Base-by-base conservation (phyloP, 2,888 invertebrate genomes). In the Homarus gammarus region DNA sequence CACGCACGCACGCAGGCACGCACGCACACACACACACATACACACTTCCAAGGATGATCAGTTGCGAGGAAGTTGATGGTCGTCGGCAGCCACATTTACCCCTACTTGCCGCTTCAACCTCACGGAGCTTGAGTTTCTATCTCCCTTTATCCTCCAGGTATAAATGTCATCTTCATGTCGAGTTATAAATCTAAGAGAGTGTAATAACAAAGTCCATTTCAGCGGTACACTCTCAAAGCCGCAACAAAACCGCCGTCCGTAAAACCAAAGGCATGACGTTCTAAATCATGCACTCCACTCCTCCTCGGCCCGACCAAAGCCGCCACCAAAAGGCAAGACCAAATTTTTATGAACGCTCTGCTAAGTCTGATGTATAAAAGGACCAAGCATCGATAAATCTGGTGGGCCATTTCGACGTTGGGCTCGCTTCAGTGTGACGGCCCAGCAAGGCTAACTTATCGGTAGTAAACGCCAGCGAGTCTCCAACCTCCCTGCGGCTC, bases 351-450 rank as follows among this genome's bases (percentile, higher is more conserved):
- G 87, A 81, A 87, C 79, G 87, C 87, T 79, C 81, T 87, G 87
- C 87, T 87, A 87, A 87, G 87, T 81, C 87, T 87, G 87, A 87
- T 81, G 87, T 87, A 87, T 87, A 87, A 87, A 87, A 87, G 87
- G 72, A 81, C 68, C 79, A 70, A 81, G 87, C 87, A 87, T 87
- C 87, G 87, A 87, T 87, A 87, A 87, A 87, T 87, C 87, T 81
- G 87, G 56, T 51, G 87, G 72, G 87, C 87, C 79, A 87, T 87
- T 87, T 70, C 87, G 79, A 87, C 87, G 79, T 72, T 81, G 72
- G 70, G 72, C 27, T 81, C 31, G 81, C 79, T 51, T 87, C 87
- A 81, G 70, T 87, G 87, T 87, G 87, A 87, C 87, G 87, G 81
- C 56, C 87, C 79, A 56, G 87, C 79, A 87, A 87, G 87, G 61